A percentile compares a stretch with the other conserved stretches of the same genome.
Evolutionary conservation across 1,140 invertebrate species (phyloP).

Genomic region (Drosophila tani): DNA sequence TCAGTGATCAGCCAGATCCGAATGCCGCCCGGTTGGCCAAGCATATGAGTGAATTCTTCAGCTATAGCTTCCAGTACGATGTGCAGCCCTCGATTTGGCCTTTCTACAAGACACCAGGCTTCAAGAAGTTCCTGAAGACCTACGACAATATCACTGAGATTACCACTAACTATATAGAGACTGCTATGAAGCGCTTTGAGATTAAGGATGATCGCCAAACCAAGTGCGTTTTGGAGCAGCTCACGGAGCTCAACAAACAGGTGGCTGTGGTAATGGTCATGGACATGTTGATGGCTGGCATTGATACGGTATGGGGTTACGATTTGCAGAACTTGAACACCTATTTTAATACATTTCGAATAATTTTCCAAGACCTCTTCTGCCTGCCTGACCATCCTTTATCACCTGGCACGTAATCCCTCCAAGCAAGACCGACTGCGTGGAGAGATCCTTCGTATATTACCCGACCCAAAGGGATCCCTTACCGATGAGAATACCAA

Average conservation of each 20-base stretch:
- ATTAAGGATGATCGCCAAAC: conserved; percentile 86
- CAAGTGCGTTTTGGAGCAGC: conserved; percentile 87
- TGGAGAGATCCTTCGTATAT: conserved; percentile 84
- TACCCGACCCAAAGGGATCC: conserved; percentile 63
- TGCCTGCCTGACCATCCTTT: conserved; percentile 64
- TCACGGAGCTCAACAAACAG: conserved; percentile 87
- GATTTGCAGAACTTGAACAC: too few relatives aligned
- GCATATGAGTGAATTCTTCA: conserved; percentile 86
- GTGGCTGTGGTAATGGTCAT: conserved; percentile 88
- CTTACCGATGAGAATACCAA: conserved; percentile 81
- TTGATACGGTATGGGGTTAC: conserved; percentile 88
- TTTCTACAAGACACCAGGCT: conserved; percentile 86
- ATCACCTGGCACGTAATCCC: conserved; percentile 85
- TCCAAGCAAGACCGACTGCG: conserved; percentile 85
- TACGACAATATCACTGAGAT: conserved; percentile 82
- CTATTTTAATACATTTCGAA: accelerated
- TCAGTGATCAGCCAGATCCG: conserved; percentile 85
- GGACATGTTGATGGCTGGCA: conserved; percentile 91
- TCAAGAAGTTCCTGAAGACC: conserved; percentile 86
- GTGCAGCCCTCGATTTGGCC: conserved; percentile 88
- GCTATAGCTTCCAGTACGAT: conserved; percentile 86
- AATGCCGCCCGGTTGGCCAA: conserved; percentile 86
- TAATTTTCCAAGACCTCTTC: conserved; percentile 55
- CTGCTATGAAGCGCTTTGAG: conserved; percentile 83
- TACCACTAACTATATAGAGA: conserved; percentile 67